Conservation (phyloP, 2,888 invertebrate genomes). For the Caenorhabditis panamensis region DNA sequence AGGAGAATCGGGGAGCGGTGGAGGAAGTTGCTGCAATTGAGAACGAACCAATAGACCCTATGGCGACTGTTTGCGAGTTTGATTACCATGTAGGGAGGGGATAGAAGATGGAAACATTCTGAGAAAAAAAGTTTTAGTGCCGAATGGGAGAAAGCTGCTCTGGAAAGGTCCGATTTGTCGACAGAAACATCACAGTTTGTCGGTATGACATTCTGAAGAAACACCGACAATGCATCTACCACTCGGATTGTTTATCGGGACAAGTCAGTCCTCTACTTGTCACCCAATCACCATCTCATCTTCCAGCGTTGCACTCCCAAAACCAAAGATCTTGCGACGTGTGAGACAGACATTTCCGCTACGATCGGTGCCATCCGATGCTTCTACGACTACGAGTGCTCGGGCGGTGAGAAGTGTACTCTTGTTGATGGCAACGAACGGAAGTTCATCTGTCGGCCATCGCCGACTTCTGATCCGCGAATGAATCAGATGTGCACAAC, state of each 20-base stretch:
- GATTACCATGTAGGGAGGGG: slow-evolving; percentile 66
- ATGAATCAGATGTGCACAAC: slow-evolving; percentile 60
- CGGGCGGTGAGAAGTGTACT: slow-evolving; percentile 69
- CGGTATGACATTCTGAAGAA: slow-evolving; percentile 65
- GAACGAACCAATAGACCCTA: slow-evolving; percentile 65
- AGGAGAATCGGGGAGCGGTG: slow-evolving; percentile 4
- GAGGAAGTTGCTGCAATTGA: neutral
- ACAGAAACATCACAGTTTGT: slow-evolving; percentile 64
- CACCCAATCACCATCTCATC: neutral
- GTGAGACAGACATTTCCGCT: slow-evolving; percentile 55
- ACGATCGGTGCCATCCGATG: slow-evolving; percentile 59
- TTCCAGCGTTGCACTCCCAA: slow-evolving; percentile 44
- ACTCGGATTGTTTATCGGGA: slow-evolving; percentile 67
- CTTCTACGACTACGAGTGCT: slow-evolving; percentile 68
- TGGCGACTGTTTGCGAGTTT: slow-evolving; percentile 63
- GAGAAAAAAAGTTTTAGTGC: slow-evolving; percentile 57
- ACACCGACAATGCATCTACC: slow-evolving; percentile 62
- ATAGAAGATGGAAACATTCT: neutral
- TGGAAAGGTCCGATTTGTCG: slow-evolving; percentile 60
- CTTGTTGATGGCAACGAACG: slow-evolving; percentile 24
- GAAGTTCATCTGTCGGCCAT: slow-evolving; percentile 58
- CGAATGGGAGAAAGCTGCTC: slow-evolving; percentile 71
- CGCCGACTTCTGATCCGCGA: slow-evolving; percentile 62
- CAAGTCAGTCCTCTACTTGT: slow-evolving; percentile 43
- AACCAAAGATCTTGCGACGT: slow-evolving; percentile 41